phyloP scores from a whole-genome alignment of 2,113 vertebrate genomes.

The Heterochromis multidens region DNA sequence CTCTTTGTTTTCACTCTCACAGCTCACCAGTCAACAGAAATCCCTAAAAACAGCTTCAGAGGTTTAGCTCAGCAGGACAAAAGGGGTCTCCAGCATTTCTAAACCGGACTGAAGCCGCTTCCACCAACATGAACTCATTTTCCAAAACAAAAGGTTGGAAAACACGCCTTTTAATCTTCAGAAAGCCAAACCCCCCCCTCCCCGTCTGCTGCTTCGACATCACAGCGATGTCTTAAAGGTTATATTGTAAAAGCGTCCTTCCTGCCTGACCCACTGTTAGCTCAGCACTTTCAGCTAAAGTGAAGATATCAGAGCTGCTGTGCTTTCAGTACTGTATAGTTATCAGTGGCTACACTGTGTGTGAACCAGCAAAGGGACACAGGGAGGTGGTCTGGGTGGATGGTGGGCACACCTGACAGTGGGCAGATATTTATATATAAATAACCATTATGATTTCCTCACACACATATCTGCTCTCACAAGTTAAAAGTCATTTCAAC shows the following conservation, averaged over 20 bases:
- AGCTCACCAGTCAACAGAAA: background rate
- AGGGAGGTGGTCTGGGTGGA: background rate
- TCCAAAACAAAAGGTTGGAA: background rate
- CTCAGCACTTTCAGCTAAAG: background rate
- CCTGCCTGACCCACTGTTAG: background rate
- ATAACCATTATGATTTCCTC: background rate
- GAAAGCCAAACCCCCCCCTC: background rate
- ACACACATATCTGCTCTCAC: background rate
- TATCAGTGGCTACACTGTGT: background rate
- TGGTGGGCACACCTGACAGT: background rate
- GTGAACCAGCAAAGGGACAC: background rate
- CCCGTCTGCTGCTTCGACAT: background rate
- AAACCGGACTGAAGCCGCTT: background rate
- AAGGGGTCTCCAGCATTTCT: background rate
- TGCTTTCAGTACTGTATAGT: background rate
- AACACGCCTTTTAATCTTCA: background rate
- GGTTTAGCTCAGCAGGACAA: background rate
- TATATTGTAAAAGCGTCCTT: background rate
- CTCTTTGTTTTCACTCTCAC: background rate
- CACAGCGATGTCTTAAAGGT: background rate
- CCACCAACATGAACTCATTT: background rate
- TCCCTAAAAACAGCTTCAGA: background rate
- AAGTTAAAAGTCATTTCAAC: too few relatives aligned
- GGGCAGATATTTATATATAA: accelerated
- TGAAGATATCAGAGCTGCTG: background rate